These are phyloP conservation scores for Cheilosia impressa DNA, from an alignment of 2,888 invertebrate species.

Conservation along the genomic window DNA sequence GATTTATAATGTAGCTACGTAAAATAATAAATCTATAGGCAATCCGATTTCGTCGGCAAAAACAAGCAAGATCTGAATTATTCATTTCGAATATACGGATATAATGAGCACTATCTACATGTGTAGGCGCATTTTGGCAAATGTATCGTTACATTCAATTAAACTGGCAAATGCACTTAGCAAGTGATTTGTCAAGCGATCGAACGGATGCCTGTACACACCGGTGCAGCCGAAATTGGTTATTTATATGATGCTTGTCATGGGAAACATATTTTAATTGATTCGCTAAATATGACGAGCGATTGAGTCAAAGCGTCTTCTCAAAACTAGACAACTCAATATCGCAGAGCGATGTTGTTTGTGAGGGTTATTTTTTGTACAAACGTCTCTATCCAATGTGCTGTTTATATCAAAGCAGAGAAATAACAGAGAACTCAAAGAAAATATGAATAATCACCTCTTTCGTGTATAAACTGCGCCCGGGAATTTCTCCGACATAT, in stretches of 20 bases:
- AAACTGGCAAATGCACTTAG: conserved; percentile 69
- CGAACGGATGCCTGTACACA: conserved; percentile 46
- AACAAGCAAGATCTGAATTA: conserved; percentile 48
- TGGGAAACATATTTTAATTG: conserved; percentile 62
- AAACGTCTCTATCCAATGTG: neutral
- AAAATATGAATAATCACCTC: neutral
- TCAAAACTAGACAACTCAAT: conserved; percentile 16
- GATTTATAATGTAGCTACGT: conserved; percentile 5
- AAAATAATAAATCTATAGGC: conserved; percentile 58
- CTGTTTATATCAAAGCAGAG: too few relatives aligned
- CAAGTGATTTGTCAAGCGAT: conserved; percentile 73
- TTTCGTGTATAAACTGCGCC: neutral
- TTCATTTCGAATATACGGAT: conserved; percentile 26
- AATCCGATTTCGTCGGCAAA: conserved; percentile 55
- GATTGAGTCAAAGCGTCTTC: conserved; percentile 22
- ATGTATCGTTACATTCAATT: conserved; percentile 63
- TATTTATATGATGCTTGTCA: conserved; percentile 63
- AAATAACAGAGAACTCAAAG: neutral
- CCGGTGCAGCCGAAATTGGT: conserved; percentile 54
- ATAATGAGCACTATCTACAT: conserved; percentile 1
- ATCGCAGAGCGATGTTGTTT: neutral
- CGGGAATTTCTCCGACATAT: conserved; percentile 1
- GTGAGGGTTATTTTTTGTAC: neutral
- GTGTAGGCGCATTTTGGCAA: conserved; percentile 52
- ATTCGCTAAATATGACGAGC: conserved; percentile 49